Base-by-base conservation (phyloP, 2,113 vertebrate genomes). In the Paedocypris sp. region DNA sequence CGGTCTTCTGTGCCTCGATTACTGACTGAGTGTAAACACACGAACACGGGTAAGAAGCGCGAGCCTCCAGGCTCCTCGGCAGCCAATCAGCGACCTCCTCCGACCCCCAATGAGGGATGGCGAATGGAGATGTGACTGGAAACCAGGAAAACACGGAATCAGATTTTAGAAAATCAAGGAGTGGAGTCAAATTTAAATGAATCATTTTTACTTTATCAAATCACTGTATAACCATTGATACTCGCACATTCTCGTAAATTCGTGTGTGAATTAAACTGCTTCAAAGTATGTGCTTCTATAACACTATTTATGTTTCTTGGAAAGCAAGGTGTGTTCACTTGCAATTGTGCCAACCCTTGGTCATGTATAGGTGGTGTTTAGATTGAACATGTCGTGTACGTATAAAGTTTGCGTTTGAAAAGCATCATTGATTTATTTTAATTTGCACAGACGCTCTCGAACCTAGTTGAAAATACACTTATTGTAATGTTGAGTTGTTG, bases 1-100 rank as follows among this genome's bases (percentile, higher is more conserved):
- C 64, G 20, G 32, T 50, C 64, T 64, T 67, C 42, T 58, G 35
- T 12, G 31, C 31, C 6, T 45, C 33, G 61, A 58, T 50, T 47
- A 71, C 71, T 67, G 64, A n/a, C n/a, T 75, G 79, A 76, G 78
- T 82, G 81, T 83, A 82, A 84, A 86, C 82, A 58, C 39, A 83
- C 70, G 75, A 68, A 75, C 75, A 76, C 78, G 61, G 77, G 73
- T 61, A 70, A 67, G 74, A 75, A 67, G 58, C 45, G 72, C 76
- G 75, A 82, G 71, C 72, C 76, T 78, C 77, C 64, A 67, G 73
- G 75, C 80, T 71, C 75, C 75, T 73, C 62, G 71, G 74, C 68
- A 77, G 75, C 84, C 85, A 86, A 86, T 85, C 83, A 80, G 39
- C 69, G 31, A 67, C 56, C 67, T 68, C 59, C 78, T 73, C 72